Base-by-base conservation (phyloP, 2,797 vertebrate genomes). In the Enteromius thamalakanensis region DNA sequence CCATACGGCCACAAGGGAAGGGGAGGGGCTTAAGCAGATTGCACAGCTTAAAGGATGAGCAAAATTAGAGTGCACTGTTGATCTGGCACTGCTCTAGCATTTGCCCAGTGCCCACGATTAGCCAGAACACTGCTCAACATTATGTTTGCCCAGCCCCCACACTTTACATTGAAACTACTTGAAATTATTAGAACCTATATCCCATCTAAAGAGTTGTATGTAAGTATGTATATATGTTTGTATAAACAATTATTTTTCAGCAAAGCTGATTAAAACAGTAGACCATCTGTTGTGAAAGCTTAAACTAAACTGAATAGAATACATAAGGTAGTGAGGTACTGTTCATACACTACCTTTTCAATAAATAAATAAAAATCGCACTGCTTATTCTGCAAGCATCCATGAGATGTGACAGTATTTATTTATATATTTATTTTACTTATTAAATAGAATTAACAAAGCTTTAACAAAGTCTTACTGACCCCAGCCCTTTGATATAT, bases 1-100 rank as follows among this genome's bases (percentile, higher is more conserved):
- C 89, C 91, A 87, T 86, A 86, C 88, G 91, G 93, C 88, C 88
- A 92, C 91, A 91, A 87, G 84, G 92, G 88, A 90, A 78, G 85
- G 45, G 72, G 81, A 29, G 91, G 88, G 87, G 88, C 80, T 84
- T 95, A 94, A 95, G 93, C 87, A 94, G 94, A 95, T 95, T 95
- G 92, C 90, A 86, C 91, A 86, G 89, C 94, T 97, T 96, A 96
- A 90, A 91, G 93, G 95, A 94, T 97, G 91, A 94, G 92, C 93
- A 90, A 92, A 96, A 96, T 96, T 96, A 97, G 95, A 95, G 92
- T 92, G 93, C 89, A 86, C 90, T 92, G 92, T 94, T 93, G 89
- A 93, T 92, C 80, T 87, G 84, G 51, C 40, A 64, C 26, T 74
- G 79, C 80, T 80, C 74, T 51, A 86, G 49, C 62, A 74, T 67